phyloP scores from a whole-genome alignment of 2,888 invertebrate species.

The Euplexia lucipara region DNA sequence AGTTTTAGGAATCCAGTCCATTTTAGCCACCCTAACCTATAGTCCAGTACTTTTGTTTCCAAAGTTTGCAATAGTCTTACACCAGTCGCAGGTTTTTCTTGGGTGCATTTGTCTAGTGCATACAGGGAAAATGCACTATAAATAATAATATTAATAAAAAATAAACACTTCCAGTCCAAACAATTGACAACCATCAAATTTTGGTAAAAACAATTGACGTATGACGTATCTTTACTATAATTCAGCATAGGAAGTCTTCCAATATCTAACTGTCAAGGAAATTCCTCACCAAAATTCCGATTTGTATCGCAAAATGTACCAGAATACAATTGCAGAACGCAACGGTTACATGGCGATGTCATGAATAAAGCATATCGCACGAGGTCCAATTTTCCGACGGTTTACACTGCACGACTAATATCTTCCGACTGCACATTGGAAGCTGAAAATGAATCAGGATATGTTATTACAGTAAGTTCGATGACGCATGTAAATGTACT shows the following conservation, averaged over 20 bases:
- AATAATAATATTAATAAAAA: too few species aligned
- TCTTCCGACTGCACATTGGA: conserved; percentile 63
- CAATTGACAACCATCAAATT: neutral
- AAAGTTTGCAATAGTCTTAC: too few species aligned
- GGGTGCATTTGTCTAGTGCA: too few species aligned
- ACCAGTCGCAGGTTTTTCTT: too few species aligned
- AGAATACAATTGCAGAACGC: conserved; percentile 78
- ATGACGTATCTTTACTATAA: conserved; percentile 39
- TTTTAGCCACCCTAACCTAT: too few species aligned
- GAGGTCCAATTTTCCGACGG: conserved; percentile 83
- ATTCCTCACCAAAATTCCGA: conserved; percentile 77
- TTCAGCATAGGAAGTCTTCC: conserved; percentile 62
- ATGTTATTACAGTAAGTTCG: conserved; percentile 17
- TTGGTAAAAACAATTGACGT: neutral
- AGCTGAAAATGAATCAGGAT: conserved; percentile 28
- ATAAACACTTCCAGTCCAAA: neutral
- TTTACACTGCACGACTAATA: conserved; percentile 78
- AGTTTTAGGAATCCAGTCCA: too few species aligned
- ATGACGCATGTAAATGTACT: conserved; percentile 3
- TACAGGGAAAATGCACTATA: too few species aligned
- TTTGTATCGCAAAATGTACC: conserved; percentile 73
- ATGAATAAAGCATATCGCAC: conserved; percentile 84
- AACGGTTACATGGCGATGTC: conserved; percentile 73
- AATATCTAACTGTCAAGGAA: conserved; percentile 77
- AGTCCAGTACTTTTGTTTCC: too few species aligned